Conservation (phyloP, 2,113 vertebrate genomes). For the Syrrhaptes paradoxus region DNA sequence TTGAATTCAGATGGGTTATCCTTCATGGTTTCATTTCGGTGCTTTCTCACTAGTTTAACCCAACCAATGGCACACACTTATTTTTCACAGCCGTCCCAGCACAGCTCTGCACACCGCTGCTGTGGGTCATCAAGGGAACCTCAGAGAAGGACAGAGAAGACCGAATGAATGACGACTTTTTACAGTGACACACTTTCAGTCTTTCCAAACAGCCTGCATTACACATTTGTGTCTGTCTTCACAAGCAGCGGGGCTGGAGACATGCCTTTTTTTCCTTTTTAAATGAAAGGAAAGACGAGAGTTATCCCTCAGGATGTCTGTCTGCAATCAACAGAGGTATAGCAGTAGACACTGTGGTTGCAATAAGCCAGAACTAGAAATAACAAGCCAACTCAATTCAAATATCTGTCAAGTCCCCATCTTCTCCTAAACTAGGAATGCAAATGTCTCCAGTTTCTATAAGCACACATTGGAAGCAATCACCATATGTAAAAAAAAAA, state of each 20-base stretch:
- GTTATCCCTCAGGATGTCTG: constrained; percentile 40
- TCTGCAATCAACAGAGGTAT: constrained; percentile 31
- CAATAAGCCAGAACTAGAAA: constrained; percentile 46
- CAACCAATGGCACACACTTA: neutral
- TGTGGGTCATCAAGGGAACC: neutral
- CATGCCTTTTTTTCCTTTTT: neutral
- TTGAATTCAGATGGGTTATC: neutral
- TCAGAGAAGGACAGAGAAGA: neutral
- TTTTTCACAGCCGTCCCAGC: neutral
- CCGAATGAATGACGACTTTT: neutral
- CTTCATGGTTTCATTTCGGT: neutral
- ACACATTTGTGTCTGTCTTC: constrained; percentile 15
- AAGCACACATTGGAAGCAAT: constrained; percentile 30
- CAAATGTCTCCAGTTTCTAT: constrained; percentile 43
- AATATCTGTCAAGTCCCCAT: constrained; percentile 29
- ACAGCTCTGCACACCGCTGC: neutral
- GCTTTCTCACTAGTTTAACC: neutral
- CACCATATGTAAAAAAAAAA: neutral
- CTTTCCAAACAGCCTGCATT: neutral
- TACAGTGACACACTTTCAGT: neutral
- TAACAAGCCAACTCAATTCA: constrained; percentile 55
- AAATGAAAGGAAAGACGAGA: constrained; percentile 9
- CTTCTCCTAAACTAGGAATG: constrained; percentile 16
- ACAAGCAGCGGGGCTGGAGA: neutral
- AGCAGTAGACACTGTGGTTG: constrained; percentile 16